Conservation (phyloP, 2,797 vertebrate genomes). For the Paratrypauchen microcephalus region DNA sequence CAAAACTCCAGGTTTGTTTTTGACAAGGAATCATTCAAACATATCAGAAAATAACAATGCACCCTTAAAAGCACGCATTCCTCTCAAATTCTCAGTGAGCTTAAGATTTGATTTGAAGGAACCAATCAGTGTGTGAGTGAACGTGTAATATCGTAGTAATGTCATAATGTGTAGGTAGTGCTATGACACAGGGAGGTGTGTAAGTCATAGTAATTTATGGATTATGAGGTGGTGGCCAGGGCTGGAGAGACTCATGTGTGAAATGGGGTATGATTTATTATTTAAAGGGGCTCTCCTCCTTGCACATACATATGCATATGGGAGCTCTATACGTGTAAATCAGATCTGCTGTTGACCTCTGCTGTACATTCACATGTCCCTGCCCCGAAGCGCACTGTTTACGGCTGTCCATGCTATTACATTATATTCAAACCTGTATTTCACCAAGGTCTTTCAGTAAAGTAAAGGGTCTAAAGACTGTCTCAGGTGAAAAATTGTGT, state of each 20-base stretch:
- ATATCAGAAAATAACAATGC: no score
- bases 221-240: neutral
- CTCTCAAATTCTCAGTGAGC: neutral
- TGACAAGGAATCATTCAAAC: no score
- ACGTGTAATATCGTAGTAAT: neutral
- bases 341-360: conserved; percentile 13
- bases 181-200: conserved; percentile 8
- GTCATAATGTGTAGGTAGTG: conserved; percentile 7
- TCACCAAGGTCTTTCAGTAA: neutral
- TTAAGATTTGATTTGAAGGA: neutral
- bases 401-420: neutral
- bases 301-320: conserved; percentile 23
- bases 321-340: neutral
- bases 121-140: neutral
- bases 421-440: neutral
- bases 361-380: neutral
- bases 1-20: no score
- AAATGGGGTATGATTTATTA: conserved; percentile 39
- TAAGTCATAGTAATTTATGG: conserved; percentile 23
- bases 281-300: conserved; percentile 2
- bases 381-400: neutral
- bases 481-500: neutral
- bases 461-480: neutral
- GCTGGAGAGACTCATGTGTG: conserved; percentile 9
- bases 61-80: no score